phyloP scores from a whole-genome alignment of 2,797 vertebrate species.

The Pitangus sulphuratus region DNA sequence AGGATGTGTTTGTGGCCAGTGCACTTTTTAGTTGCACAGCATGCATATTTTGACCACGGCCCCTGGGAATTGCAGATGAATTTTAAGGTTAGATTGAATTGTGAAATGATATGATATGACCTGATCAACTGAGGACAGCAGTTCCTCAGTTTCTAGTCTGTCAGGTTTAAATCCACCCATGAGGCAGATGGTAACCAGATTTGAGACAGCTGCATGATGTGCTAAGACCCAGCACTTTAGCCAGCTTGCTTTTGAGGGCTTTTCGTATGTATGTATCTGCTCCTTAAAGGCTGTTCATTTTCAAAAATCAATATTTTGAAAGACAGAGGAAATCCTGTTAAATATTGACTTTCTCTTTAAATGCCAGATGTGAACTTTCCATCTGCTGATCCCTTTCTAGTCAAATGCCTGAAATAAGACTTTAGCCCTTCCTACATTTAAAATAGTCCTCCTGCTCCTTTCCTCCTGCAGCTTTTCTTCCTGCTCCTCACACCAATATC shows the following conservation, averaged over 20 bases:
- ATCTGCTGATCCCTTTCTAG: slow-evolving; percentile 31
- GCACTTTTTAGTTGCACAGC: neutral
- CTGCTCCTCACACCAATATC: neutral
- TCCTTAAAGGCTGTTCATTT: slow-evolving; percentile 18
- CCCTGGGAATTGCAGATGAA: neutral
- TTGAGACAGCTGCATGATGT: neutral
- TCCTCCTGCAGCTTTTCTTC: neutral
- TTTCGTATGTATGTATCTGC: neutral
- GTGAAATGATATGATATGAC: neutral
- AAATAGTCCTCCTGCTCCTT: neutral
- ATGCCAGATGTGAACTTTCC: slow-evolving; percentile 55
- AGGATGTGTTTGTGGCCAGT: neutral
- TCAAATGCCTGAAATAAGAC: slow-evolving; percentile 28
- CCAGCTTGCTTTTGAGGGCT: neutral
- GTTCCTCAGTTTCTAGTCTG: neutral
- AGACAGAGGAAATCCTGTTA: slow-evolving; percentile 49
- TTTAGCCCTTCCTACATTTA: neutral
- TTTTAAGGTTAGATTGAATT: neutral
- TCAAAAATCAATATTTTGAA: slow-evolving; percentile 62
- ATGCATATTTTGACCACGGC: neutral
- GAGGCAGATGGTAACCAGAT: neutral
- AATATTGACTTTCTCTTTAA: slow-evolving; percentile 63
- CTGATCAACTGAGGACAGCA: neutral
- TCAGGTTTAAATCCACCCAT: neutral
- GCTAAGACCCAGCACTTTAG: neutral